phyloP scores from a whole-genome alignment of 2,797 vertebrate genomes.

The Sebastes cheni region DNA sequence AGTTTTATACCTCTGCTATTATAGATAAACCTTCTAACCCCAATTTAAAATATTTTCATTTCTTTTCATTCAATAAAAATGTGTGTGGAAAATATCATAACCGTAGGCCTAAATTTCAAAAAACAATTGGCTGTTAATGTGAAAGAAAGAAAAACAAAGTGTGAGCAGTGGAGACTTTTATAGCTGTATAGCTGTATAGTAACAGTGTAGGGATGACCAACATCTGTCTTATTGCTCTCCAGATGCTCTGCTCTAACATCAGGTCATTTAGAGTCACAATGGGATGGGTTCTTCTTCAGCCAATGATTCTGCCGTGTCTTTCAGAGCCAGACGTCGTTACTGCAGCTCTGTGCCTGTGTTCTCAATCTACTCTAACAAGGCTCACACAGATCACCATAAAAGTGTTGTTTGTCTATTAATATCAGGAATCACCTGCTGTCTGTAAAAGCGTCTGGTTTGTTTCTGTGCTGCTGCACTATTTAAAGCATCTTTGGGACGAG shows the following conservation, averaged over 20 bases:
- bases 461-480: neutral
- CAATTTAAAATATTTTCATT: neutral
- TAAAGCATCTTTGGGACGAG: conserved; percentile 33
- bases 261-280: conserved; percentile 42
- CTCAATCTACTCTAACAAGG: conserved; percentile 62
- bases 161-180: conserved; percentile 19
- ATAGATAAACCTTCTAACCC: neutral
- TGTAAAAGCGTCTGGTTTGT: conserved; percentile 34
- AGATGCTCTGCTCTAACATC: conserved; percentile 47
- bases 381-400: conserved; percentile 38
- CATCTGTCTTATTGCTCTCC: conserved; percentile 50
- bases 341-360: conserved; percentile 45
- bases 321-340: conserved; percentile 49
- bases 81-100: neutral
- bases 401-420: conserved; percentile 30
- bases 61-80: neutral
- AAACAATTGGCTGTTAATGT: neutral
- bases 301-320: conserved; percentile 11
- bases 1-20: neutral
- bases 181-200: neutral
- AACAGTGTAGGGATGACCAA: conserved; percentile 23
- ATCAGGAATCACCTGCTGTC: conserved; percentile 54
- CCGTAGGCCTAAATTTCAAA: neutral
- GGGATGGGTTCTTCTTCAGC: conserved; percentile 18
- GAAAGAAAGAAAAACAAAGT: neutral